phyloP scores from a whole-genome alignment of 2,797 vertebrate species.

The Columba guinea region DNA sequence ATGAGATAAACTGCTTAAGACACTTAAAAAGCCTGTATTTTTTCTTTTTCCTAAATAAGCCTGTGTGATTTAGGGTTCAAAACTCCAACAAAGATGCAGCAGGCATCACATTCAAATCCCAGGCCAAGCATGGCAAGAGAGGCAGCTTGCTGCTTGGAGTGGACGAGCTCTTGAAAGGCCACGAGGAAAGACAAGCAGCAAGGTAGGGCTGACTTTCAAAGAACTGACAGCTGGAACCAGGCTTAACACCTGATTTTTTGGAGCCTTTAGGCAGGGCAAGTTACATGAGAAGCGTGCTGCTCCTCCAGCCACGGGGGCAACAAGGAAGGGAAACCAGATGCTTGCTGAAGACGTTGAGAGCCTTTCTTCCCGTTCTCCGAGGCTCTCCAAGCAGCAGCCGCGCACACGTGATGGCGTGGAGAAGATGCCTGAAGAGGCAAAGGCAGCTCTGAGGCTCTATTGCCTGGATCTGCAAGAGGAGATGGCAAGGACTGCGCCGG shows the following conservation, averaged over 20 bases:
- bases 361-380: neutral
- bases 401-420: neutral
- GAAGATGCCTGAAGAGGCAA: slow-evolving; percentile 12
- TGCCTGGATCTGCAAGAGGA: neutral
- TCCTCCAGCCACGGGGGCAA: neutral
- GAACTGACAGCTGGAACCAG: neutral
- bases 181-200: neutral
- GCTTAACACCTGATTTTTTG: neutral
- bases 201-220: neutral
- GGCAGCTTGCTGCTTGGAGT: neutral
- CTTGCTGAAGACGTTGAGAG: neutral
- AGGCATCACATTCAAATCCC: neutral
- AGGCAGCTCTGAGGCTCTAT: neutral
- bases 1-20: neutral
- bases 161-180: neutral
- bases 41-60: neutral
- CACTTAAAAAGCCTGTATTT: neutral
- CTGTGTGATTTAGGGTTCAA: neutral
- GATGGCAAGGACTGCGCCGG: neutral
- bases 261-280: neutral
- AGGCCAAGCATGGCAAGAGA: fast-evolving
- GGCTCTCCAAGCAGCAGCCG: neutral
- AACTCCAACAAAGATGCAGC: neutral
- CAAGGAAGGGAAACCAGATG: neutral
- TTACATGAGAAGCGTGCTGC: neutral